Conservation (phyloP, 2,888 invertebrate genomes). For the Dione juno region DNA sequence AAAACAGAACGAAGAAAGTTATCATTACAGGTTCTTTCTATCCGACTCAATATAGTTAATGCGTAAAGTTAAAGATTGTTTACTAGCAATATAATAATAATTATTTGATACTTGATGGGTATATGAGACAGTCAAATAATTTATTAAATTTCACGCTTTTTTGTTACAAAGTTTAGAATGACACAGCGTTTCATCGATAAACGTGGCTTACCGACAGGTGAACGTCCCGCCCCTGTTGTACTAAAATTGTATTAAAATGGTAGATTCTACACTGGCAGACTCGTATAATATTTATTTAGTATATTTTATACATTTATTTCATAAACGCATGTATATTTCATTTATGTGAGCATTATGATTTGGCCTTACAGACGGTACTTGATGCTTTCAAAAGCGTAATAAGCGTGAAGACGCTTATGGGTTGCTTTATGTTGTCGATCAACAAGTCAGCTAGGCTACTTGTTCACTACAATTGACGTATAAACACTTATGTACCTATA, state of each 20-base stretch:
- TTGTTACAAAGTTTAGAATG: neutral
- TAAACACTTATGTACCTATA: too few relatives aligned
- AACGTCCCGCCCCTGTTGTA: neutral
- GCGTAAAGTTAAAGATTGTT: too few relatives aligned
- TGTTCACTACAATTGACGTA: neutral
- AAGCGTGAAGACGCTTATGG: slow-evolving; percentile 8
- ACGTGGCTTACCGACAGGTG: slow-evolving; percentile 2
- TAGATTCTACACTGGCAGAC: neutral
- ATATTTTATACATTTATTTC: neutral
- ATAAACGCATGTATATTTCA: neutral
- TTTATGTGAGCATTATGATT: slow-evolving; percentile 30
- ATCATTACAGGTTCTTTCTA: too few relatives aligned
- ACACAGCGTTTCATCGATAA: neutral
- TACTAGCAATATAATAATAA: too few relatives aligned
- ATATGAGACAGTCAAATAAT: neutral
- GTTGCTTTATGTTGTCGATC: slow-evolving; percentile 7
- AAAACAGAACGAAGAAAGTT: too few relatives aligned
- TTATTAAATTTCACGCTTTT: slow-evolving; percentile 4
- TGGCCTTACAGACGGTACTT: slow-evolving; percentile 8
- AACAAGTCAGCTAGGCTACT: slow-evolving; percentile 7
- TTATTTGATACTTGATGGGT: neutral
- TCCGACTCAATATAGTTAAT: too few relatives aligned
- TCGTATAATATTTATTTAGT: neutral
- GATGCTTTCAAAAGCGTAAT: slow-evolving; percentile 19
- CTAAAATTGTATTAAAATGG: neutral